Evolutionary conservation across 1,140 invertebrate species (phyloP), one percentile per base, ranked within the genome.

Genomic region (Lysiphlebus fabarum): DNA sequence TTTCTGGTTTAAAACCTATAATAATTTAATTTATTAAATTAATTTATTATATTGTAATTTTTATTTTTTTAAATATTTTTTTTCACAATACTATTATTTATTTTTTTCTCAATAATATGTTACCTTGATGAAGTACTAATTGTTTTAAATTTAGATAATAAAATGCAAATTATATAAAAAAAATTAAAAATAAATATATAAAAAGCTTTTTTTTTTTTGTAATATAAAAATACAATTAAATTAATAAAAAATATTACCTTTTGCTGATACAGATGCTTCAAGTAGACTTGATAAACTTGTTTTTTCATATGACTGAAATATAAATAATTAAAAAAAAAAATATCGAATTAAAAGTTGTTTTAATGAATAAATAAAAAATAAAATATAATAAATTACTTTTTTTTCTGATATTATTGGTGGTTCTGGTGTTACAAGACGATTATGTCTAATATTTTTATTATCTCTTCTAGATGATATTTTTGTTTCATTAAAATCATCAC

Each of bases 221-320:
- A n/a, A n/a, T n/a, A 51, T 45, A 57, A 49, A 40, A 55, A 54
- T 12, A 42, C 7, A 53, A 50, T 7, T 14, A 34, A 36, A 7
- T 34, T 34, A 56, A 40, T 41, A 34, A 61, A 61, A 62, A 62
- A 64, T 54, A 74, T 64, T 69, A 78, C 77, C 78, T 80, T 79
- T 79, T 8, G 70, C 72, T 40, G 75, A 78, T 44, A 80, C 78
- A 48, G 78, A 80, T 43, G 78, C 77, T 71, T 79, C 78, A 65
- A 80, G 63, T 17, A 79, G 71, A 65, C 78, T 79, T 68, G 78
- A 80, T 61, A 80, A 79, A 60, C 78, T 80, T 57, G 77, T 80
- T 64, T 79, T 80, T 75, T 76, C 76, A 70, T 72, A 77, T 10
- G 62, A 72, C 78, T 80, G 71, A 45, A 80, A 73, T 17, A 55